These are phyloP conservation scores for Argyresthia goedartella DNA, from an alignment of 2,888 invertebrate species.

Conservation along the genomic window DNA sequence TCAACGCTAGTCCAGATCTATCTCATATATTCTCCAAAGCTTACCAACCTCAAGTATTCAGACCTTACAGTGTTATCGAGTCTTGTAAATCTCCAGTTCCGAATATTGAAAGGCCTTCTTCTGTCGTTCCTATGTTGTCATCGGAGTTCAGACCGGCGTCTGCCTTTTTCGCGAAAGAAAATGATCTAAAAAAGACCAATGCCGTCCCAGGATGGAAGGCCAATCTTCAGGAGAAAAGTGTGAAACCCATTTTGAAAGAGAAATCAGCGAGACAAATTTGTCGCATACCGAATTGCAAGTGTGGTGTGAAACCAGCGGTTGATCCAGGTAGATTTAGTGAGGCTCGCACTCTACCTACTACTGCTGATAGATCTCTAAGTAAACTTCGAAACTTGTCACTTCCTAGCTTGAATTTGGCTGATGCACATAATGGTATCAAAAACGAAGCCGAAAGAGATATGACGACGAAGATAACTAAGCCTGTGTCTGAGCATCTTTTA, in stretches of 20 bases:
- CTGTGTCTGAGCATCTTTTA: slow-evolving; percentile 68
- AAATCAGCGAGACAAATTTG: slow-evolving; percentile 45
- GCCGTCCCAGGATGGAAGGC: slow-evolving; percentile 56
- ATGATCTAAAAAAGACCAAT: slow-evolving; percentile 31
- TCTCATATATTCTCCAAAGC: slow-evolving; percentile 34
- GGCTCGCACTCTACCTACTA: slow-evolving; percentile 41
- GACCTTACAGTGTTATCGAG: slow-evolving; percentile 61
- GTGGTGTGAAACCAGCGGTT: slow-evolving; percentile 32
- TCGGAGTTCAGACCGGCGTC: slow-evolving; percentile 60
- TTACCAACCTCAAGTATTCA: slow-evolving; percentile 37
- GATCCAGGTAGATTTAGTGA: slow-evolving; percentile 41
- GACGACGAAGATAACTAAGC: slow-evolving; percentile 33
- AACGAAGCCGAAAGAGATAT: slow-evolving; percentile 45
- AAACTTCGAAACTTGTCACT: slow-evolving; percentile 52
- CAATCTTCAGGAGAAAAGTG: slow-evolving; percentile 24
- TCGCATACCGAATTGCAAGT: slow-evolving; percentile 59
- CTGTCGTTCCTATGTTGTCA: slow-evolving; percentile 53
- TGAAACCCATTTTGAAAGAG: slow-evolving; percentile 44
- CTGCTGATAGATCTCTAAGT: slow-evolving; percentile 41
- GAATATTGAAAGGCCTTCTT: slow-evolving; percentile 45
- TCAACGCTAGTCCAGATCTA: slow-evolving; percentile 35
- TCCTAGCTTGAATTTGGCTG: slow-evolving; percentile 56
- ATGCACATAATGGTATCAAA: slow-evolving; percentile 34
- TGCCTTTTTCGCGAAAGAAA: slow-evolving; percentile 37
- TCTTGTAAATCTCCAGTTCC: slow-evolving; percentile 36